Evolutionary conservation across 2,797 vertebrate genomes (phyloP), one percentile per base, ranked within the genome.

Genomic region (Clamator glandarius): DNA sequence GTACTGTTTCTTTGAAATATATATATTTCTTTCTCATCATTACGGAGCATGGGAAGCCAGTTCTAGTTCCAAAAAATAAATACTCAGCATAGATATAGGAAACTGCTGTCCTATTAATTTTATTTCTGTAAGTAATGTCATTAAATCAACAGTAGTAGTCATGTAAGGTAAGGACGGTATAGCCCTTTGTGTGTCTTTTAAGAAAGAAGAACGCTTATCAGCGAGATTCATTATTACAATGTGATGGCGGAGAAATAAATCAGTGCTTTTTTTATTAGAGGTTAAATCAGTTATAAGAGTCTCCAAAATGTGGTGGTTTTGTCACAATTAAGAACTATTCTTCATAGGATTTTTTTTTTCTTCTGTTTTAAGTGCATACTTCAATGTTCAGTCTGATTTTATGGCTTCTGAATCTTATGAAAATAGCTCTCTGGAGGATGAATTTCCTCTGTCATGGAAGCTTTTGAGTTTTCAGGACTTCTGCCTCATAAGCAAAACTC

Each of bases 231-330:
- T 95, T 96, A 93, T 90, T 95, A 97, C 97, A 97, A 96, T 97
- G 74, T 94, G 89, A 88, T 89, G 52, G 44, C 78, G 36, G 57
- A 96, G 89, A 96, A 31, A 94, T 96, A 94, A 87, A 96, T 96
- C 95, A 96, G 73, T 91, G 91, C 72, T 94, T 64, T 41, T 96
- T 95, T 90, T 95, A n/a, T n/a, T 94, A 97, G 97, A 98, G 92
- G 94, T 97, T 97, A 96, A 44, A 87, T 93, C 39, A 74, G 91
- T 95, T 96, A 84, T 64, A 92, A 83, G 20, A 89, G 64, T 93
- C 87, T 97, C 96, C 87, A 94, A 89, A 91, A 72, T 61, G 51
- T 93, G 42, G 64, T 14, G 13, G 88, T 90, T 96, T 87, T 89
- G 87, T 84, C 90, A 63, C 94, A 95, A 89, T 87, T 94, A 95